Evolutionary conservation across 2,888 invertebrate species (phyloP), one percentile per base, ranked within the genome.

Genomic region (Cryptus armator): DNA sequence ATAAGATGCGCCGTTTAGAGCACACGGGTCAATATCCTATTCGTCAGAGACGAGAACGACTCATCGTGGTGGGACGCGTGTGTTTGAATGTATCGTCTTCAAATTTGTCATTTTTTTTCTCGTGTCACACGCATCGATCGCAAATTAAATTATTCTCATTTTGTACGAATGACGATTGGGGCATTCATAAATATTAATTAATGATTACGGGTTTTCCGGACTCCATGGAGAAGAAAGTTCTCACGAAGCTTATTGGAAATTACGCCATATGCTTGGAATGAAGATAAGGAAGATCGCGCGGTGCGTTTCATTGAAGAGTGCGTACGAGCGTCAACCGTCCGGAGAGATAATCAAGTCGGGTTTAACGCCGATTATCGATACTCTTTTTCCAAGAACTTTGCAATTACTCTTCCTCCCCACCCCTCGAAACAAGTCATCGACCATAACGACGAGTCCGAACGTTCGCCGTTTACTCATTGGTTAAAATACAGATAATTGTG

Each of bases 21-120:
- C 82, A 81, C 87, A 81, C 87, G 87, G 89, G 89, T 89, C 88
- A 88, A 88, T 88, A 88, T 85, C 88, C 87, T 86, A 84, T 84
- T 70, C 59, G 68, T 56, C 32, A 10, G 67, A 16, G 77, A 75
- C 43, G 51, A 64, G n/a, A 19, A 77, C 9, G 56, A 59, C 43
- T 77, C 37, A 76, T 80, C 66, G 66, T 48, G 62, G 43, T 79
- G 16, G 5, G 10, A 24, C 67, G 68, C 64, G 66, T 79, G 14
- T 76, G 48, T 66, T 48, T 48, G 43, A 59, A 5, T 6, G 66
- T 72, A 56, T 77, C 67, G 2, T 29, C 46, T 10, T 16, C 24
- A 46, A 44, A 62, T 71, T 56, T 1, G 9, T 77, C 72, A 32
- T 32, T 53, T 53, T 32, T 56, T 46, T 43, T 74, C 48, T 14